Evolutionary conservation across 1,140 invertebrate genomes (phyloP).

Genomic region (Bombus pascuorum): DNA sequence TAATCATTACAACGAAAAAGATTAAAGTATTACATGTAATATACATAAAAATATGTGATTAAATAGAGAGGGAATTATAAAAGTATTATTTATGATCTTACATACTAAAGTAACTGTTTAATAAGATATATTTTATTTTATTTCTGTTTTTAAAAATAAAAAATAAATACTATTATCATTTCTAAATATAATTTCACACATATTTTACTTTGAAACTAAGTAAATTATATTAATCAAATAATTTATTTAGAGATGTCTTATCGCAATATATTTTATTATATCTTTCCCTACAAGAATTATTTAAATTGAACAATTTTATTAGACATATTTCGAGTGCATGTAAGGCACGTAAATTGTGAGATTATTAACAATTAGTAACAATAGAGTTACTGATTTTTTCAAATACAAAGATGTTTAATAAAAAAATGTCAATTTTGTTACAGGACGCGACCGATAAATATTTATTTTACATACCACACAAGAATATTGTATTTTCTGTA

Average conservation of each 20-base stretch:
- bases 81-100: neutral
- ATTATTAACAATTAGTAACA: neutral
- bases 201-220: neutral
- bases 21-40: neutral
- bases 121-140: conserved; percentile 4
- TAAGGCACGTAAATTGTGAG: conserved; percentile 11
- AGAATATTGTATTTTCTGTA: conserved; percentile 28
- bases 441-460: neutral
- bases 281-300: neutral
- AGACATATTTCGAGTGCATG: neutral
- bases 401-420: conserved; percentile 44
- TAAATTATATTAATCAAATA: neutral
- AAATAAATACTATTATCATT: conserved; percentile 6
- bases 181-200: neutral
- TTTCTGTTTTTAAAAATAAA: neutral
- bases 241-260: neutral
- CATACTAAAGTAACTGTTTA: neutral
- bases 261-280: neutral
- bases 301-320: neutral
- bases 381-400: neutral
- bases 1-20: neutral
- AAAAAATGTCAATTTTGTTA: conserved; percentile 12
- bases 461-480: conserved; percentile 37
- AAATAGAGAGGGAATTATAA: neutral
- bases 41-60: neutral